phyloP scores from a whole-genome alignment of 2,888 invertebrate genomes.

The Philereme vetulata region DNA sequence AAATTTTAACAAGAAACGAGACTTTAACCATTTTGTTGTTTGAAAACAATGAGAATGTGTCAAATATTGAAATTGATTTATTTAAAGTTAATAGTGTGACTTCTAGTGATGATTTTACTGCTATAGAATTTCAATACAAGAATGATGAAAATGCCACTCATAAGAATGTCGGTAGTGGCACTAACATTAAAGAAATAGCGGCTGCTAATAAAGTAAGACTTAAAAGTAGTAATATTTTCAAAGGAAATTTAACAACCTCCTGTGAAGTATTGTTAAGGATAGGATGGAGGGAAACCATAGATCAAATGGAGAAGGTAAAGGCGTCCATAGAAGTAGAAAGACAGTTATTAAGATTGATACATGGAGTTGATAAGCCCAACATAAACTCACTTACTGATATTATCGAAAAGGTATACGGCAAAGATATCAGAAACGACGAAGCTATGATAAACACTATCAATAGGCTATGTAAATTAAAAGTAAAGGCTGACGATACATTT shows the following conservation, averaged over 20 bases:
- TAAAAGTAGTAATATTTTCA: slow-evolving; percentile 68
- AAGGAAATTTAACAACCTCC: slow-evolving; percentile 56
- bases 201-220: slow-evolving; percentile 62
- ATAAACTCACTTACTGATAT: slow-evolving; percentile 53
- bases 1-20: slow-evolving; percentile 70
- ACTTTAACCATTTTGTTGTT: slow-evolving; percentile 53
- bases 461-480: slow-evolving; percentile 52
- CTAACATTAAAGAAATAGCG: slow-evolving; percentile 69
- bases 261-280: slow-evolving; percentile 61
- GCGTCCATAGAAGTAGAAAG: slow-evolving; percentile 53
- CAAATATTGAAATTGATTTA: slow-evolving; percentile 50
- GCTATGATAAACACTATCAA: slow-evolving; percentile 52
- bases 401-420: slow-evolving; percentile 62
- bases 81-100: slow-evolving; percentile 50
- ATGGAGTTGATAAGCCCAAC: slow-evolving; percentile 57
- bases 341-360: slow-evolving; percentile 56
- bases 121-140: slow-evolving; percentile 50
- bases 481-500: slow-evolving; percentile 47
- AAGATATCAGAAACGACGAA: slow-evolving; percentile 56
- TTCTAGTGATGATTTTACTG: slow-evolving; percentile 41
- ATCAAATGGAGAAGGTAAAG: slow-evolving; percentile 54
- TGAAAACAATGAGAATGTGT: slow-evolving; percentile 61
- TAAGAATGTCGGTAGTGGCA: slow-evolving; percentile 65
- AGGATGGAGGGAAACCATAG: slow-evolving; percentile 63
- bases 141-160: slow-evolving; percentile 51